Conservation (phyloP, 2,888 invertebrate genomes). For the Thecocarcelia acutangulata region DNA sequence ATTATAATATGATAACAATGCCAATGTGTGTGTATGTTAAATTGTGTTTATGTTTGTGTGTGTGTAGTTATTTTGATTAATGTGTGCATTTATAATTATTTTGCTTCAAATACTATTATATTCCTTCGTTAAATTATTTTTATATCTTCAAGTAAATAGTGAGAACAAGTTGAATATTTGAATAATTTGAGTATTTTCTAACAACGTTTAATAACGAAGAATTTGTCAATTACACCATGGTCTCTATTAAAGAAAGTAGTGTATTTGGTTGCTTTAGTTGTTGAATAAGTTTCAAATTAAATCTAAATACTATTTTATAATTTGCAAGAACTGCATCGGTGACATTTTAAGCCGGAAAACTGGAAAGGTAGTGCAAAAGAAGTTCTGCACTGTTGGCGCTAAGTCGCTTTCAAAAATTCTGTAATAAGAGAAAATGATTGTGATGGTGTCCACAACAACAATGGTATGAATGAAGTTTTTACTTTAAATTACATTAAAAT, state of each 20-base stretch:
- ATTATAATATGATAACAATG: constrained; percentile 55
- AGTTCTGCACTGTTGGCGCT: too few species aligned
- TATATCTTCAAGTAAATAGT: constrained; percentile 14
- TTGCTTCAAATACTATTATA: background rate
- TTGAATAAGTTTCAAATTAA: too few species aligned
- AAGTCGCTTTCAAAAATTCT: too few species aligned
- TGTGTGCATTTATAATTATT: background rate
- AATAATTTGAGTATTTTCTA: background rate
- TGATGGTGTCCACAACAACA: too few species aligned
- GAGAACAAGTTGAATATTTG: constrained; percentile 20
- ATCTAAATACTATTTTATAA: too few species aligned
- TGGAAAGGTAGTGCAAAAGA: too few species aligned
- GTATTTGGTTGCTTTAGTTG: too few species aligned
- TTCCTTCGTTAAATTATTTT: constrained; percentile 6
- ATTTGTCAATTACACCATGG: constrained; percentile 1
- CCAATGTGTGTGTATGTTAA: background rate
- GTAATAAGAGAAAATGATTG: too few species aligned
- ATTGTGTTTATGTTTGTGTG: background rate
- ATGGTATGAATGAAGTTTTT: too few species aligned
- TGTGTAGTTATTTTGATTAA: constrained; percentile 1
- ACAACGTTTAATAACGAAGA: background rate
- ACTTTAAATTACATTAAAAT: too few species aligned
- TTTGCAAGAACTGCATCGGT: too few species aligned
- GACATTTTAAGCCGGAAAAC: too few species aligned
- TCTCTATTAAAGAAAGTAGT: background rate